Evolutionary conservation across 2,797 vertebrate species (phyloP).

Genomic region (Podarcis lilfordi): DNA sequence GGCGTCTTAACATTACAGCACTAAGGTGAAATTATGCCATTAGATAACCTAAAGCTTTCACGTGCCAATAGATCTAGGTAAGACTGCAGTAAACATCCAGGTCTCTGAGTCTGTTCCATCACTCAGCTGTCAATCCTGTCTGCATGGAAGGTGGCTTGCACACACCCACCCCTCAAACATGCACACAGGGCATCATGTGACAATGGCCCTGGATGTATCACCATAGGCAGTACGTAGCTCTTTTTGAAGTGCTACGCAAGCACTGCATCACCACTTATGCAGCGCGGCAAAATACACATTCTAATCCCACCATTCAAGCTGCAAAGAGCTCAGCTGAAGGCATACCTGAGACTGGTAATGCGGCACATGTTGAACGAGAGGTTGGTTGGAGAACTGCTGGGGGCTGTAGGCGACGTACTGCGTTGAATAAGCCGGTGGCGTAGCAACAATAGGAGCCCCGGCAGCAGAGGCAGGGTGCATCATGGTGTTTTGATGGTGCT

Average conservation of each 20-base stretch:
- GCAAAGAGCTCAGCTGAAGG: not conserved
- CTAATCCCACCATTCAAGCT: not conserved
- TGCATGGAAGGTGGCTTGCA: too few relatives aligned
- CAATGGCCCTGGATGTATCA: not conserved
- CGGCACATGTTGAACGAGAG: conserved; percentile 94
- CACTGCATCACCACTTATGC: not conserved
- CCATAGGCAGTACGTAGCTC: not conserved
- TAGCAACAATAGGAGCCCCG: conserved; percentile 94
- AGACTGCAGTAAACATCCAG: too few relatives aligned
- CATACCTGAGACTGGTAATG: conserved; percentile 96
- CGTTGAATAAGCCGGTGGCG: conserved; percentile 89
- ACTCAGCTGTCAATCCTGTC: not conserved
- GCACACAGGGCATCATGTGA: not conserved
- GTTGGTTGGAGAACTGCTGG: conserved; percentile 96
- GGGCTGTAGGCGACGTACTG: conserved; percentile 97
- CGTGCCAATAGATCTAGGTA: too few relatives aligned
- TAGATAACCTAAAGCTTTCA: too few relatives aligned
- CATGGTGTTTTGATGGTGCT: conserved; percentile 95
- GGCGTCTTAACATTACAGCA: not conserved
- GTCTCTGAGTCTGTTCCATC: not conserved
- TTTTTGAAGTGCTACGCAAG: not conserved
- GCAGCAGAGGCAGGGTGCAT: conserved; percentile 96
- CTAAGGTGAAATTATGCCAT: not conserved
- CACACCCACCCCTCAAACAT: not conserved
- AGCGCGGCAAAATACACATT: not conserved